A percentile compares a stretch with the other conserved stretches of the same genome.
Evolutionary conservation across 64 coral and sea anemone genomes (phyloP).

Genomic region (Stichodactyla mertensii): DNA sequence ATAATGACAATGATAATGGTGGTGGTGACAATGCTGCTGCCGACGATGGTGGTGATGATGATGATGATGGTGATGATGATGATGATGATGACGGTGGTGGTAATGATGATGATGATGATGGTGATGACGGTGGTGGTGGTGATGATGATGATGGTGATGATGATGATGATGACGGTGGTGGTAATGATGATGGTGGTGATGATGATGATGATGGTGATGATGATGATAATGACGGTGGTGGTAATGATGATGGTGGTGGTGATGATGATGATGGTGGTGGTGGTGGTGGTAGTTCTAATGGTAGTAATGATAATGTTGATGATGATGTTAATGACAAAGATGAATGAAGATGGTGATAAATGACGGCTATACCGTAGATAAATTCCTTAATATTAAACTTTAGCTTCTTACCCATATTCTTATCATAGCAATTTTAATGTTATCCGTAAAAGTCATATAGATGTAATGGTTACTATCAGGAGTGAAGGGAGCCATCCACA

Average conservation of each 20-base stretch:
- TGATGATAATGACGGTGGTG: no score
- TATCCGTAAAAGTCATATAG: conserved; percentile 53
- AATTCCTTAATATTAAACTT: no score
- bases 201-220: no score
- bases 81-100: neutral
- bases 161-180: neutral
- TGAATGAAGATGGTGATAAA: no score
- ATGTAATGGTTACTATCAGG: conserved; percentile 65
- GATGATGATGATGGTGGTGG: no score
- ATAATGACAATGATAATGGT: neutral
- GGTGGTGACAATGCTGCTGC: neutral
- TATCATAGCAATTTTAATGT: conserved; percentile 31
- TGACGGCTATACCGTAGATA: no score
- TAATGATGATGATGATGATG: neutral
- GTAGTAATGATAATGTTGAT: no score
- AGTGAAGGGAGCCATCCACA: conserved; percentile 91
- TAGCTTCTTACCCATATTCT: conserved; percentile 6
- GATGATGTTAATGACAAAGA: no score
- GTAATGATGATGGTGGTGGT: no score
- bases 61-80: neutral
- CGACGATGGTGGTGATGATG: neutral
- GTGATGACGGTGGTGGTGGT: neutral
- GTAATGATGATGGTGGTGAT: no score
- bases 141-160: neutral
- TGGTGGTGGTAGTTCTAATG: no score